Evolutionary conservation across 2,113 vertebrate genomes (phyloP).

Genomic region (Geococcyx californianus): DNA sequence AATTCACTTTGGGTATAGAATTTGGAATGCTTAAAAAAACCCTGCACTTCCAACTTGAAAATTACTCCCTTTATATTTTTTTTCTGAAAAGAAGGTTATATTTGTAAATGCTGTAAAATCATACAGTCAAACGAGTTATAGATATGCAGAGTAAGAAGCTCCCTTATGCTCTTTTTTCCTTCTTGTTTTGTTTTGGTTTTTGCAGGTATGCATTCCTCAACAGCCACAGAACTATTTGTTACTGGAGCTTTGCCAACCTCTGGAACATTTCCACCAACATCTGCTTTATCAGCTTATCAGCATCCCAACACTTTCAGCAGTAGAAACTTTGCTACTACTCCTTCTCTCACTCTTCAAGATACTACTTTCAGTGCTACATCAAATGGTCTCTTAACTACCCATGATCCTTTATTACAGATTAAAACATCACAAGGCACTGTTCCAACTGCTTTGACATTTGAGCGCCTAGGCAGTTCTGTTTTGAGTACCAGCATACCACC

Average conservation of each 20-base stretch:
- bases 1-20: neutral
- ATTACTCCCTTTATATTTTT: neutral
- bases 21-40: neutral
- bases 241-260: conserved; percentile 91
- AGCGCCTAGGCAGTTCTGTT: conserved; percentile 84
- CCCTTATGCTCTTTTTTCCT: conserved; percentile 26
- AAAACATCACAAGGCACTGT: conserved; percentile 90
- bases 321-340: conserved; percentile 88
- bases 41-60: neutral
- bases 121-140: neutral
- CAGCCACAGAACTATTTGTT: conserved; percentile 90
- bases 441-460: conserved; percentile 89
- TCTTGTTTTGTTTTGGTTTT: conserved; percentile 68
- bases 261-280: conserved; percentile 89
- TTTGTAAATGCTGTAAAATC: neutral
- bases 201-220: conserved; percentile 90
- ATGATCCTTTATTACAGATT: conserved; percentile 90
- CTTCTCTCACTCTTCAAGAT: conserved; percentile 90
- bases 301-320: conserved; percentile 89
- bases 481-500: conserved; percentile 87
- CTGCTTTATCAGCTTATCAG: conserved; percentile 90
- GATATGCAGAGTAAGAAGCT: neutral
- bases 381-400: conserved; percentile 89
- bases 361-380: conserved; percentile 88
- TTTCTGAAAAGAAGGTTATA: neutral